Conservation (phyloP, 2,113 vertebrate genomes). For the Leiothrix lutea region DNA sequence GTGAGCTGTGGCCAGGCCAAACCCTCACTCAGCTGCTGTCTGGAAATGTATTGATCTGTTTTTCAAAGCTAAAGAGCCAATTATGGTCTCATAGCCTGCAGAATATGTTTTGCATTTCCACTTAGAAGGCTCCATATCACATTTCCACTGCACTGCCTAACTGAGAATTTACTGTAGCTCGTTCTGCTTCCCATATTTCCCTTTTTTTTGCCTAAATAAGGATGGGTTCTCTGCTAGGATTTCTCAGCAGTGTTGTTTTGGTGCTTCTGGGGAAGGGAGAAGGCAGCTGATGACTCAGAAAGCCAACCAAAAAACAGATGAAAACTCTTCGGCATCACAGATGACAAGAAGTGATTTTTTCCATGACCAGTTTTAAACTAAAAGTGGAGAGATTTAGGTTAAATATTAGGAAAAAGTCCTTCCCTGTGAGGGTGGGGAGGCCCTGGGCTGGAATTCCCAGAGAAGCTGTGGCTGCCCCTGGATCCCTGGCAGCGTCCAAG, state of each 20-base stretch:
- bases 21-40: not conserved
- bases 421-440: not conserved
- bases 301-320: not conserved
- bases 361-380: not conserved
- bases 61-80: not conserved
- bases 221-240: not conserved
- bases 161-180: not conserved
- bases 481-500: not conserved
- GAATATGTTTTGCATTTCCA: not conserved
- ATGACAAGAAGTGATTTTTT: not conserved
- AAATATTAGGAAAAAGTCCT: not conserved
- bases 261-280: not conserved
- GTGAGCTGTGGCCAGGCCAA: not conserved
- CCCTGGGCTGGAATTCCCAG: not conserved
- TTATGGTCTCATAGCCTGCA: not conserved
- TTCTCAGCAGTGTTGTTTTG: not conserved
- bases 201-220: not conserved
- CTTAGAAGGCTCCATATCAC: not conserved
- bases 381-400: not conserved
- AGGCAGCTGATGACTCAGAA: not conserved
- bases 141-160: not conserved
- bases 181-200: not conserved
- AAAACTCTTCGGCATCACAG: fast-evolving
- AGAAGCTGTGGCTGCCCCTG: not conserved
- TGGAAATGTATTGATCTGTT: not conserved